Conservation (phyloP, 2,797 vertebrate species). For the Eulemur coronatus region DNA sequence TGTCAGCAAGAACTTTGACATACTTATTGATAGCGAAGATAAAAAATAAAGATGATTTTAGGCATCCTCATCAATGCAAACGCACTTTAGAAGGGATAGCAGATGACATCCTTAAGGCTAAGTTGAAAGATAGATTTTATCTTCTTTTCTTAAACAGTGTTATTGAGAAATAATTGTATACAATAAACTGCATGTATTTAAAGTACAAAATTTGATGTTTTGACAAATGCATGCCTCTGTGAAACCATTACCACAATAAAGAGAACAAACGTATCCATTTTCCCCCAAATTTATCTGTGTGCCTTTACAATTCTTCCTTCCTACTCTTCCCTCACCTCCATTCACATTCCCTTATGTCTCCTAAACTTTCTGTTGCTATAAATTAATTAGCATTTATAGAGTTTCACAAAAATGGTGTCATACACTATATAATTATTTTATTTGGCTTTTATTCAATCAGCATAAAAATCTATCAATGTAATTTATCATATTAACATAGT, state of each 20-base stretch:
- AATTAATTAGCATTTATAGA: not conserved
- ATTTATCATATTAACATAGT: not conserved
- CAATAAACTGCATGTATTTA: not conserved
- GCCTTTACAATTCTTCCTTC: not conserved
- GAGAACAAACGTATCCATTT: not conserved
- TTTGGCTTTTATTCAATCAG: not conserved
- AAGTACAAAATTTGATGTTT: not conserved
- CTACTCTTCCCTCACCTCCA: not conserved
- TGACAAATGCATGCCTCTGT: not conserved
- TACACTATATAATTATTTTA: not conserved
- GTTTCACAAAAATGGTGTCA: not conserved
- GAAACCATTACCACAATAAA: not conserved
- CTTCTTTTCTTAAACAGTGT: not conserved
- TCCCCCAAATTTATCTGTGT: not conserved
- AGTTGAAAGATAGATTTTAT: not conserved
- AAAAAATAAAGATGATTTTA: not conserved
- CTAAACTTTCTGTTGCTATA: not conserved
- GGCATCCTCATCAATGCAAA: not conserved
- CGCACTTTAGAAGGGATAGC: not conserved
- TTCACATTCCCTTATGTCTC: too few species aligned
- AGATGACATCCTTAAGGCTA: not conserved
- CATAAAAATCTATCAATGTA: not conserved
- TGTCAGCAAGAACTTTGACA: slow-evolving; percentile 24
- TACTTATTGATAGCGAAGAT: not conserved
- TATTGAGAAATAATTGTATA: not conserved